Base-by-base conservation (phyloP, 2,797 vertebrate species). In the Valencia hispanica region DNA sequence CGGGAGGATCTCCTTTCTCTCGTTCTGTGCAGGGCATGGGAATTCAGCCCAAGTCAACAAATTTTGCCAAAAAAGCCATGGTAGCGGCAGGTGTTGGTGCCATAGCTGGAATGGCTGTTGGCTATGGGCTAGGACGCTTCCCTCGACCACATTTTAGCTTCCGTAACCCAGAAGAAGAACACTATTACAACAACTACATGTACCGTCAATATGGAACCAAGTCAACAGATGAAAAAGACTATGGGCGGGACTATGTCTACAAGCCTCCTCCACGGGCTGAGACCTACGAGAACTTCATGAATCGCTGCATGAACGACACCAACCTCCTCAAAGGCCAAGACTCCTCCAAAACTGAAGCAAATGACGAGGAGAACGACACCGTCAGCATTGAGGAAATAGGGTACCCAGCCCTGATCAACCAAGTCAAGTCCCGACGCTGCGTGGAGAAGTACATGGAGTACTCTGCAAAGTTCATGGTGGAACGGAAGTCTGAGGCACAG, bases 151-250 rank as follows among this genome's bases (percentile, higher is more conserved):
- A 95, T 84, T 94, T 95, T 68, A 57, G 8, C 25, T 95, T 96
- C 78, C 91, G 87, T 47, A 96, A 57, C 84, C 93, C 87, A 0
- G 75, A 94, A 80, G 95, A 96, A 72, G 95, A 95, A 84, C 55
- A 88, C 7, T 81, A 93, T 74, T 96, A 96, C 89, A 96, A 96
- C 88, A 92, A 92, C 77, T 95, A 95, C 87, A 96, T 96, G 95
- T 94, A 95, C 71, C 74, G 72, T 1, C 90, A 39, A 4, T 95
- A 95, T 4, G 94, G 93, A 43, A 75, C 80, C 18, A 74, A 68
- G 2, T 94, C 94, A 82, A 94, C 93, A 0, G 93, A 94, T 27
- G 32, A 90, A 20, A 92, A 91, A 36, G 92, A 95, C 84, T 94
- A 63, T 0, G 90, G 92, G 4, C 90, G 91, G 0, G 94, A 95